Conservation (phyloP, 2,888 invertebrate genomes). For the Oxycera nigricornis region DNA sequence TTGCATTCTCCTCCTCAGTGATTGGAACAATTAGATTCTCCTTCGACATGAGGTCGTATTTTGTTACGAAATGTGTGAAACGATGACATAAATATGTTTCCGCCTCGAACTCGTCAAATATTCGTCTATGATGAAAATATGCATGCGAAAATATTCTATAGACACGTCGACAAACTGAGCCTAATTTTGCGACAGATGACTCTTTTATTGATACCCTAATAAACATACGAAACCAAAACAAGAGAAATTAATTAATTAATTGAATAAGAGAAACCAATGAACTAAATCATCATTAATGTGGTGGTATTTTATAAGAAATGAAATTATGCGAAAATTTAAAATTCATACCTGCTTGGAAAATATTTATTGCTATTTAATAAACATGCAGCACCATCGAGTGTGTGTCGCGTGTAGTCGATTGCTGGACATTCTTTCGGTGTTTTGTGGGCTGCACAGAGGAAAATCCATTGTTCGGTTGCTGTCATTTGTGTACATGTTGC, state of each 20-base stretch:
- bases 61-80: constrained; percentile 97
- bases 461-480: constrained; percentile 99
- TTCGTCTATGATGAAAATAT: constrained; percentile 95
- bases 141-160: constrained; percentile 99
- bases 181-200: constrained; percentile 97
- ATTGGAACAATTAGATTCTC: constrained; percentile 99
- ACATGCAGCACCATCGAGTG: constrained; percentile 98
- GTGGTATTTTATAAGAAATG: too few relatives aligned
- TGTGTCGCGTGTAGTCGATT: constrained; percentile 98
- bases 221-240: too few relatives aligned
- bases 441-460: constrained; percentile 99
- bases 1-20: constrained; percentile 74
- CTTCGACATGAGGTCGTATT: constrained; percentile 97
- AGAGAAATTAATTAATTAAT: background rate
- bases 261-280: background rate
- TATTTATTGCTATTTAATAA: constrained; percentile 99
- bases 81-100: constrained; percentile 94
- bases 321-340: too few relatives aligned
- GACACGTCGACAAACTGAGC: constrained; percentile 97
- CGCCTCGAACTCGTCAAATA: constrained; percentile 98
- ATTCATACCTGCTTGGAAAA: constrained; percentile 99
- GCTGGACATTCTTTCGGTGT: constrained; percentile 99
- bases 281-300: too few relatives aligned
- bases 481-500: constrained; percentile 99
- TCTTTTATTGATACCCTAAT: constrained; percentile 99